phyloP scores from a whole-genome alignment of 1,140 invertebrate species.

The Drosophila murphyi region DNA sequence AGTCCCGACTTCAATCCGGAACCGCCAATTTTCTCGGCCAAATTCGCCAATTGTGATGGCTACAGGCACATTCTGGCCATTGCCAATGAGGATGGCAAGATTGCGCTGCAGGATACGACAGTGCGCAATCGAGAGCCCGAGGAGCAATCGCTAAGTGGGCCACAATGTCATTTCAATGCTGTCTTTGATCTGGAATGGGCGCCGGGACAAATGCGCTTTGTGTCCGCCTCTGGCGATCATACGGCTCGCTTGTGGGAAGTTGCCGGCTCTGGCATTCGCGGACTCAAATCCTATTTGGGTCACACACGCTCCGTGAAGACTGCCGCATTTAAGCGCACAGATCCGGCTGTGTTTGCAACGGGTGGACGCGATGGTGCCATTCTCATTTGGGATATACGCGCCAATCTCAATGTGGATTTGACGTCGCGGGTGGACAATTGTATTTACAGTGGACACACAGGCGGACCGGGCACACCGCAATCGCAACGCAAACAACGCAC shows the following conservation, averaged over 20 bases:
- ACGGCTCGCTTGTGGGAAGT: constrained; percentile 91
- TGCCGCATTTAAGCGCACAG: constrained; percentile 88
- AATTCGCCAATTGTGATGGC: constrained; percentile 87
- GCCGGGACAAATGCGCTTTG: constrained; percentile 89
- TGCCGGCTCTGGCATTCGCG: constrained; percentile 86
- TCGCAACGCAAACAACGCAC: constrained; percentile 84
- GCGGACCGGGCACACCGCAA: constrained; percentile 85
- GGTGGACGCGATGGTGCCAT: constrained; percentile 94
- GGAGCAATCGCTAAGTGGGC: constrained; percentile 84
- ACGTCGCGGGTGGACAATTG: constrained; percentile 87
- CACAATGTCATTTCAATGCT: constrained; percentile 92
- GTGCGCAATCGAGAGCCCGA: constrained; percentile 66
- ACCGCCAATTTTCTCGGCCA: constrained; percentile 88
- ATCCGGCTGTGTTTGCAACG: constrained; percentile 92
- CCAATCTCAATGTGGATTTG: constrained; percentile 84
- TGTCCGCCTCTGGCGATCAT: constrained; percentile 94
- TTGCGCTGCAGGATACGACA: constrained; percentile 83
- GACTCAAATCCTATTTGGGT: constrained; percentile 87
- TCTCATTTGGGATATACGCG: constrained; percentile 92
- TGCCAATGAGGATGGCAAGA: constrained; percentile 93
- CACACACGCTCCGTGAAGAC: constrained; percentile 93
- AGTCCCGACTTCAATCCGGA: constrained; percentile 85
- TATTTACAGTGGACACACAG: constrained; percentile 87
- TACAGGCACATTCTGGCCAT: constrained; percentile 90
- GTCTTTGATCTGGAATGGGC: constrained; percentile 96